phyloP scores from a whole-genome alignment of 2,797 vertebrate genomes.

The Caiman crocodilus region DNA sequence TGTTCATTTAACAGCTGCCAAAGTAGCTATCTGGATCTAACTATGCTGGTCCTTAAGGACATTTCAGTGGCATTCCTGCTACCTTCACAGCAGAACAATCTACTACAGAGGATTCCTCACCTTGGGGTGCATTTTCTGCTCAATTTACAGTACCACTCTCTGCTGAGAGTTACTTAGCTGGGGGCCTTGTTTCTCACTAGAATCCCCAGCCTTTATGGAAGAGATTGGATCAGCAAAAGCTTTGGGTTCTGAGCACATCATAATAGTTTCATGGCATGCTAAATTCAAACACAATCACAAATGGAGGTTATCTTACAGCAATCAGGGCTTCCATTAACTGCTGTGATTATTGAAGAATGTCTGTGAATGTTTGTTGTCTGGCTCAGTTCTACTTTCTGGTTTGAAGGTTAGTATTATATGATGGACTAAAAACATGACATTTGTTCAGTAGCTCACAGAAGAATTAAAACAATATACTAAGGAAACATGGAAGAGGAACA shows the following conservation, averaged over 20 bases:
- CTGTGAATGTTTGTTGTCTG: constrained; percentile 52
- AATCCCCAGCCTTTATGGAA: constrained; percentile 18
- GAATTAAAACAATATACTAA: neutral
- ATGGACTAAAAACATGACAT: neutral
- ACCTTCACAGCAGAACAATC: constrained; percentile 26
- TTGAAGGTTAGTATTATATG: constrained; percentile 23
- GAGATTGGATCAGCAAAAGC: constrained; percentile 51
- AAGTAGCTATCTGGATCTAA: neutral
- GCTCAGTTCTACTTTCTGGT: constrained; percentile 22
- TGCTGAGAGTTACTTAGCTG: constrained; percentile 13
- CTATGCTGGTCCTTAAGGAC: neutral
- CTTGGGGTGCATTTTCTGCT: constrained; percentile 52
- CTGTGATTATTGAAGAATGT: constrained; percentile 49
- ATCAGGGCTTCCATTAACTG: constrained; percentile 60
- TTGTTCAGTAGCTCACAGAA: constrained; percentile 23
- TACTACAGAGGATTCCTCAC: constrained; percentile 48
- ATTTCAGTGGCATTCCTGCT: neutral
- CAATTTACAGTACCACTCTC: constrained; percentile 32
- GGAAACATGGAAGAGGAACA: constrained; percentile 9
- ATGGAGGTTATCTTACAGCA: constrained; percentile 50
- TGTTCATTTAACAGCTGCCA: neutral
- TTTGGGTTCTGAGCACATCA: constrained; percentile 24
- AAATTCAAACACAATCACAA: constrained; percentile 39
- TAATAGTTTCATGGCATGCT: constrained; percentile 45
- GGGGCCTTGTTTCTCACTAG: constrained; percentile 43